Evolutionary conservation across 2,113 vertebrate species (phyloP), one percentile per base, ranked within the genome.

Genomic region (Potamarius usumacintae): DNA sequence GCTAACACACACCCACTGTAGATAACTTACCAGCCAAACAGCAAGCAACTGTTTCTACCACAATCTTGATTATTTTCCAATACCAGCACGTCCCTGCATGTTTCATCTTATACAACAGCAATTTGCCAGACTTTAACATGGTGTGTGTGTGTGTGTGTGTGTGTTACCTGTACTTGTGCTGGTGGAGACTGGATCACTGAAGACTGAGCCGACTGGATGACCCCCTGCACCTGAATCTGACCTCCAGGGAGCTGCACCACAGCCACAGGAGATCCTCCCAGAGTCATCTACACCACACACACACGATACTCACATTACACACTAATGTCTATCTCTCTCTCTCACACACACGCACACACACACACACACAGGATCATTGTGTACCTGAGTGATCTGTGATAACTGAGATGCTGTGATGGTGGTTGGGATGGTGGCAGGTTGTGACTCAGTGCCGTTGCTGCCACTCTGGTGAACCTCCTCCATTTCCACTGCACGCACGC

Each of bases 151-250:
- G 48, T 25, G 20, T 27, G 69, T 27, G 18, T 25, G 63, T 57
- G 80, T 50, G 72, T 93, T 93, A 99, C 98, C 97, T 99, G 98
- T 84, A 97, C 96, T 91, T 99, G 98, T 91, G 98, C 96, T 92
- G 97, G 97, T 86, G 98, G 98, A 89, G 98, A 97, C 94, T 99
- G 98, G 92, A 99, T 99, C 90, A 99, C 98, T 34, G 98, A 99
- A 2, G 97, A 97, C 94, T 99, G 98, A 79, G 98, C 97, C 11
- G 98, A 96, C 93, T 99, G 98, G 94, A 99, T 99, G 91, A 99
- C 98, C n/a, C 98, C 97, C 84, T 99, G 98, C 86, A 99, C 98
- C 92, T 99, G 98, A 88, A 99, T 97, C 0, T 99, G 98, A 88
- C 98, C 98, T 84, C 99, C 98, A 74, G 98, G 98, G 88, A 99